These are phyloP conservation scores for Gari tellinella DNA, from an alignment of 2,888 invertebrate genomes.

Conservation along the genomic window DNA sequence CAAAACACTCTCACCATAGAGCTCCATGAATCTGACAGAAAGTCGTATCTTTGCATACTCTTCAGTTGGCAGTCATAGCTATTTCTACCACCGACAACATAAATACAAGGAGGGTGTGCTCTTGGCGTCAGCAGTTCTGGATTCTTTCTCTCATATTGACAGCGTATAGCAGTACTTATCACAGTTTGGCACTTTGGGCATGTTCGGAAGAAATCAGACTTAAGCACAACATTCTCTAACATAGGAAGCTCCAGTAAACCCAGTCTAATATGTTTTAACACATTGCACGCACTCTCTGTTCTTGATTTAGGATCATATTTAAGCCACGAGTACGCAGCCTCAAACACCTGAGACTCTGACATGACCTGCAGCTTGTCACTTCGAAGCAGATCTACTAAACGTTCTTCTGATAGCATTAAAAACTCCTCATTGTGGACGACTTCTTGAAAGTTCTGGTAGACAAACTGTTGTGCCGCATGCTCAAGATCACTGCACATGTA, in stretches of 20 bases:
- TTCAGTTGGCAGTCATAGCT: conserved; percentile 81
- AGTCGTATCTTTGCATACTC: conserved; percentile 82
- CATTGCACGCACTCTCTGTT: conserved; percentile 70
- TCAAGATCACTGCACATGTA: conserved; percentile 82
- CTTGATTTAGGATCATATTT: conserved; percentile 73
- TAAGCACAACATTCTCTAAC: conserved; percentile 79
- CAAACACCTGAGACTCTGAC: conserved; percentile 79
- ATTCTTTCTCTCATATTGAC: conserved; percentile 74
- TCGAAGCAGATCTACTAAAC: conserved; percentile 74
- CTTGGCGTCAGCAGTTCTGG: conserved; percentile 74
- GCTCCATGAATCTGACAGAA: conserved; percentile 81
- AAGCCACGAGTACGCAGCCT: conserved; percentile 80
- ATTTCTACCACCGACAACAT: conserved; percentile 82
- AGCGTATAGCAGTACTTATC: conserved; percentile 79
- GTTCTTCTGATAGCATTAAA: conserved; percentile 77
- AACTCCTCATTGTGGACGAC: conserved; percentile 82
- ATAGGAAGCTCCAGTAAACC: conserved; percentile 77
- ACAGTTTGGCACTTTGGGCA: conserved; percentile 81
- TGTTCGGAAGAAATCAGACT: conserved; percentile 78
- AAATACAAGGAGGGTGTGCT: conserved; percentile 81
- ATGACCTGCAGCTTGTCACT: conserved; percentile 81
- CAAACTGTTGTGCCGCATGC: conserved; percentile 75
- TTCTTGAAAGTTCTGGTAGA: conserved; percentile 81
- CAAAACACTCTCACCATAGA: conserved; percentile 72
- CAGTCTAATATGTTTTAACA: conserved; percentile 80